Evolutionary conservation across 1,140 invertebrate genomes (phyloP).

Genomic region (Pachypeltis micranthus): DNA sequence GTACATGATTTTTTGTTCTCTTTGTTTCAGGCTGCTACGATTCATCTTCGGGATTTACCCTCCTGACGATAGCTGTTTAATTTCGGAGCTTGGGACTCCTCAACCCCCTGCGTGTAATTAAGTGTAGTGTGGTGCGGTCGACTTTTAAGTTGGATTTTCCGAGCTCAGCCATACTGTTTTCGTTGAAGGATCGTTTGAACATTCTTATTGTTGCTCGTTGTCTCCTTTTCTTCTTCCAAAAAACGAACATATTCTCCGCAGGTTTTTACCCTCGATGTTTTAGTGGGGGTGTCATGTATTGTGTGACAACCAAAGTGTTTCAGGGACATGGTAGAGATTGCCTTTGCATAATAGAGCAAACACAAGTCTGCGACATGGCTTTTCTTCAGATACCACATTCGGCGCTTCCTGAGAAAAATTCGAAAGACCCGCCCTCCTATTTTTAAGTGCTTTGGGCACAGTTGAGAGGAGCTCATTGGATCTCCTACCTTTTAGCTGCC

Average conservation of each 20-base stretch:
- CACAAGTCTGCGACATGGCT: slow-evolving; percentile 24
- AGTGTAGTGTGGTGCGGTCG: no score
- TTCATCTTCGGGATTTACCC: neutral
- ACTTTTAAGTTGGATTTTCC: no score
- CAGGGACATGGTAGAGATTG: slow-evolving; percentile 12
- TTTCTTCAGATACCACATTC: slow-evolving; percentile 28
- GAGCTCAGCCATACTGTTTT: no score
- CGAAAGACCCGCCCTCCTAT: slow-evolving; percentile 26
- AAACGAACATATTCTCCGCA: neutral
- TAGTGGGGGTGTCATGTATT: slow-evolving; percentile 16
- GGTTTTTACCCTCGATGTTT: slow-evolving; percentile 8
- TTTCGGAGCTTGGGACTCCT: neutral
- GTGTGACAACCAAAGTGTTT: slow-evolving; percentile 18
- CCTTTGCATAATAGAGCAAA: slow-evolving; percentile 18
- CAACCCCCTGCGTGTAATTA: no score
- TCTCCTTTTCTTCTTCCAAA: neutral
- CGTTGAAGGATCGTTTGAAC: no score
- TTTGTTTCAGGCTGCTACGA: neutral
- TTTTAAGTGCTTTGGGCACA: neutral
- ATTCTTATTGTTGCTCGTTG: no score
- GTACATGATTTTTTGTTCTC: neutral
- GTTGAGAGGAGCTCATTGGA: neutral
- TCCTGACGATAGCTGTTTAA: neutral
- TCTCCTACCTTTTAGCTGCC: neutral
- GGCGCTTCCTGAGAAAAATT: slow-evolving; percentile 28